Evolutionary conservation across 2,888 invertebrate genomes (phyloP).

Genomic region (Hermaeophaga mercurialis): DNA sequence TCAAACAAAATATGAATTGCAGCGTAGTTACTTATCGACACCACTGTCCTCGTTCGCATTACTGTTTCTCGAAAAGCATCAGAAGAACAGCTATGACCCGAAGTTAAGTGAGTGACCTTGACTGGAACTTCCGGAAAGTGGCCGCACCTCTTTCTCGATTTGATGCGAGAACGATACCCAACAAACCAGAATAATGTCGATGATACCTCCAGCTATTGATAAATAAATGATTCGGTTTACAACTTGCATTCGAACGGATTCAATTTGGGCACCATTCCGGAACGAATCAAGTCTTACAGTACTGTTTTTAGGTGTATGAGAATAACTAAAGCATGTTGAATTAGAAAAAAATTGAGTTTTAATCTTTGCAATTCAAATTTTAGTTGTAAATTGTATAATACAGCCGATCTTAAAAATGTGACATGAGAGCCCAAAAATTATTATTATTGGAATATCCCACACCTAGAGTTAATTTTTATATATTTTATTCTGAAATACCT

Average conservation of each 20-base stretch:
- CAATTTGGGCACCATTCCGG: background rate
- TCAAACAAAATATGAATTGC: too few relatives aligned
- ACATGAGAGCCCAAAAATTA: too few relatives aligned
- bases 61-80: conserved; percentile 36
- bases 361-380: too few relatives aligned
- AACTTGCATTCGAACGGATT: conserved; percentile 1
- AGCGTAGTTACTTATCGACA: background rate
- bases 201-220: background rate
- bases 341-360: too few relatives aligned
- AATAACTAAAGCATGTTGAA: too few relatives aligned
- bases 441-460: too few relatives aligned
- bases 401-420: too few relatives aligned
- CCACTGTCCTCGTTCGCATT: conserved; percentile 21
- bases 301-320: too few relatives aligned
- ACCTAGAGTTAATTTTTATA: too few relatives aligned
- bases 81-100: conserved; percentile 44
- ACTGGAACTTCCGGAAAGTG: conserved; percentile 50
- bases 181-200: conserved; percentile 8
- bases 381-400: too few relatives aligned
- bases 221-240: background rate
- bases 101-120: conserved; percentile 46
- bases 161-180: conserved; percentile 4
- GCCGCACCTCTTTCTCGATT: conserved; percentile 44
- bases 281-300: background rate
- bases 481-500: too few relatives aligned